Conservation (phyloP, 1,140 invertebrate genomes). For the Platyscapa corneri region DNA sequence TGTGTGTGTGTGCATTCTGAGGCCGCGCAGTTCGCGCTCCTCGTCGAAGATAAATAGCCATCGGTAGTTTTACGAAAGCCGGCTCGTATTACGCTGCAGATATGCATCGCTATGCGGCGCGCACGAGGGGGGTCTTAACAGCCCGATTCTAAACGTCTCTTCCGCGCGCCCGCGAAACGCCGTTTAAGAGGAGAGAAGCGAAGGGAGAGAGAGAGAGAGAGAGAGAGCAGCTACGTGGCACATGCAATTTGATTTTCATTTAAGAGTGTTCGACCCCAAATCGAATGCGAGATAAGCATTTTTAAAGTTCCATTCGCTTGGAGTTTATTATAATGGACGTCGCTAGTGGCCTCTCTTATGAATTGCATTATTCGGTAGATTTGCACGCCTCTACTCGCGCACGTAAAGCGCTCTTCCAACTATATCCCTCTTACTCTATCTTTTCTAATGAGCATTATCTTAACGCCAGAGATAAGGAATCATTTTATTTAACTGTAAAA, state of each 20-base stretch:
- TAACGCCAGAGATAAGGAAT: background rate
- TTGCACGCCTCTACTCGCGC: background rate
- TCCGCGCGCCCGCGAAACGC: constrained; percentile 10
- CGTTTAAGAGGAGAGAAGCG: background rate
- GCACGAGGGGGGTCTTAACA: constrained; percentile 14
- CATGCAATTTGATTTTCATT: constrained; percentile 31
- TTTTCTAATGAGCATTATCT: background rate
- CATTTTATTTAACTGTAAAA: background rate
- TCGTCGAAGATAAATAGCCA: constrained; percentile 47
- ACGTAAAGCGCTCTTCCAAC: background rate
- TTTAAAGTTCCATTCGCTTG: background rate
- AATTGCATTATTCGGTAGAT: background rate
- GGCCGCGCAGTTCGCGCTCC: background rate
- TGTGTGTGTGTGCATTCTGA: background rate
- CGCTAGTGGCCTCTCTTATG: background rate
- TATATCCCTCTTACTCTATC: background rate
- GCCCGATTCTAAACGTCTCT: constrained; percentile 35
- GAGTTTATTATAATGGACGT: background rate
- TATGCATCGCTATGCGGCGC: constrained; percentile 47
- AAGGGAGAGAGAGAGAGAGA: constrained; percentile 1
- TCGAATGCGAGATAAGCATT: background rate
- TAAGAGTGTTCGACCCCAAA: background rate
- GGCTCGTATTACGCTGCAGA: constrained; percentile 49
- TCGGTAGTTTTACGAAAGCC: constrained; percentile 49
- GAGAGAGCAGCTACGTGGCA: background rate